phyloP scores from a whole-genome alignment of 2,797 vertebrate genomes.

The Xiphorhynchus erythropygius region DNA sequence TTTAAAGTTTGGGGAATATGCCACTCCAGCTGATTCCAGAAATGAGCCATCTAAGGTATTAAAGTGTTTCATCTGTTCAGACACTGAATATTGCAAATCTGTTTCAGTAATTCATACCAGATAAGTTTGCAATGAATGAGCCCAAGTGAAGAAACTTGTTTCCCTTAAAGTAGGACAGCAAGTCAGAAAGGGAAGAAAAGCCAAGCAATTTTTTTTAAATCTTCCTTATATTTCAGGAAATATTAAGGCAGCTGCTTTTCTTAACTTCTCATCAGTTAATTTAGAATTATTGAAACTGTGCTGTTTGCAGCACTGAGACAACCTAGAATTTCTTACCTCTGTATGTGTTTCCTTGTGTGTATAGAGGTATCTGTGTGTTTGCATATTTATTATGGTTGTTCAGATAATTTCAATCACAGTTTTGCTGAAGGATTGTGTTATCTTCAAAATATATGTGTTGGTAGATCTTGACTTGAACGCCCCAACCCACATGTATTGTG shows the following conservation, averaged over 20 bases:
- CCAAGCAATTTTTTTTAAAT: neutral
- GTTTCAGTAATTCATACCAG: slow-evolving; percentile 81
- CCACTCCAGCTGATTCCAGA: slow-evolving; percentile 83
- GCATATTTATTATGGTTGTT: neutral
- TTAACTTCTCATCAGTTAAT: neutral
- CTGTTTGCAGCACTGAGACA: neutral
- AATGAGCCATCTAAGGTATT: slow-evolving; percentile 82
- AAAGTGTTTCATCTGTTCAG: slow-evolving; percentile 84
- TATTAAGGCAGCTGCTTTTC: neutral
- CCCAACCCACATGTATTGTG: neutral
- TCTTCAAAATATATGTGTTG: neutral
- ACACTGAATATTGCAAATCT: slow-evolving; percentile 85
- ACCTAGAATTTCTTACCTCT: neutral
- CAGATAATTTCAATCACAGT: neutral
- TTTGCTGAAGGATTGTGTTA: neutral
- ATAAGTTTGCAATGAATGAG: slow-evolving; percentile 73
- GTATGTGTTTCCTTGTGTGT: rapidly evolving
- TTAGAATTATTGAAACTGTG: neutral
- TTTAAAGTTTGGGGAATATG: slow-evolving; percentile 74
- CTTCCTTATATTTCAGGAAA: neutral
- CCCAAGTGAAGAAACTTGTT: slow-evolving; percentile 33
- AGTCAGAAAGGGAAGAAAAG: slow-evolving; percentile 33
- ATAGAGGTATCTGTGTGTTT: neutral
- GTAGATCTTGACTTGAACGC: neutral
- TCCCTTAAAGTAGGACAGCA: neutral